Evolutionary conservation across 2,888 invertebrate species (phyloP).

Genomic region (Malacosoma neustria): DNA sequence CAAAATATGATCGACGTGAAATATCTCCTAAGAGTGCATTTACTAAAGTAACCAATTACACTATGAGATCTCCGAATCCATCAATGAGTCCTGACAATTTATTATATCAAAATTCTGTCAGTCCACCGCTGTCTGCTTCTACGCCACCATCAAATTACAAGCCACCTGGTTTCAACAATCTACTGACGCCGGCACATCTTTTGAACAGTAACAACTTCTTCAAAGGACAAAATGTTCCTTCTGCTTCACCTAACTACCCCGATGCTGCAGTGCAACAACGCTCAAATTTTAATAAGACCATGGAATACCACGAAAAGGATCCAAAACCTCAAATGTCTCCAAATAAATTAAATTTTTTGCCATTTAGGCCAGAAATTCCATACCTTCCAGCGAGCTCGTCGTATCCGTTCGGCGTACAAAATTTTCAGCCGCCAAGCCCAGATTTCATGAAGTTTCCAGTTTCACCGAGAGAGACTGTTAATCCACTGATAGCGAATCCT

Average conservation of each 20-base stretch:
- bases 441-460: constrained; percentile 66
- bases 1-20: constrained; percentile 60
- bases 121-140: constrained; percentile 77
- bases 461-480: constrained; percentile 63
- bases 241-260: constrained; percentile 65
- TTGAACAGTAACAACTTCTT: constrained; percentile 70
- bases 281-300: constrained; percentile 34
- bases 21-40: constrained; percentile 85
- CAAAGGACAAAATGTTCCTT: constrained; percentile 63
- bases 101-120: constrained; percentile 85
- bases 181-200: constrained; percentile 61
- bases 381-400: constrained; percentile 60
- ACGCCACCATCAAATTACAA: constrained; percentile 73
- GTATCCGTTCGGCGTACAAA: constrained; percentile 67
- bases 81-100: constrained; percentile 86
- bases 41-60: constrained; percentile 81
- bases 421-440: constrained; percentile 54
- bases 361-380: constrained; percentile 75
- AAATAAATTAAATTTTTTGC: constrained; percentile 72
- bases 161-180: constrained; percentile 45
- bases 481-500: constrained; percentile 76
- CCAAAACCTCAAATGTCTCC: constrained; percentile 45
- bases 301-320: constrained; percentile 54
- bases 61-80: constrained; percentile 78
- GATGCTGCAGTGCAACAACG: constrained; percentile 48